A percentile compares a stretch with the other conserved stretches of the same genome.
phyloP scores from a whole-genome alignment of 2,797 vertebrate genomes.

The Hylomyscus alleni region DNA sequence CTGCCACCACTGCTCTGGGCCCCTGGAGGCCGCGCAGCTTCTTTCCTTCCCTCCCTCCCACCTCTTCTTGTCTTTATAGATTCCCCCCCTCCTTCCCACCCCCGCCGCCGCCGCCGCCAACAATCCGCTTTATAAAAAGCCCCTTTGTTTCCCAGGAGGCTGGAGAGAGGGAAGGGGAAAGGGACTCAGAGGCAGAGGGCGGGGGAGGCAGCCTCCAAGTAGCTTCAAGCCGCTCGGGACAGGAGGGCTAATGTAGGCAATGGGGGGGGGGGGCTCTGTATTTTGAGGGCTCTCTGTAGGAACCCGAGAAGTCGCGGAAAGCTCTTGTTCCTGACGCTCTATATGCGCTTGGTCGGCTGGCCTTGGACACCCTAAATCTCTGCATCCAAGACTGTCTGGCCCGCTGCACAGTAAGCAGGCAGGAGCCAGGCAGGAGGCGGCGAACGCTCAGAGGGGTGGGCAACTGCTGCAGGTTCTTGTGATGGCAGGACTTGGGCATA shows the following conservation, averaged over 20 bases:
- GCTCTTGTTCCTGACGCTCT: neutral
- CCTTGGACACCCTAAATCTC: conserved; percentile 7
- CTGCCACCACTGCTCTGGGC: conserved; percentile 33
- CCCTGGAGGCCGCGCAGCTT: conserved; percentile 63
- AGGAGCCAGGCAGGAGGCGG: neutral
- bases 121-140: conserved; percentile 89
- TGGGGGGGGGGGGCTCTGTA: conserved; percentile 46
- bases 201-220: conserved; percentile 78
- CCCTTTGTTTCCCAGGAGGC: conserved; percentile 88
- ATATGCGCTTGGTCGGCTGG: neutral
- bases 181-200: conserved; percentile 79
- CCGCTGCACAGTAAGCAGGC: neutral
- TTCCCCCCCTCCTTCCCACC: neutral
- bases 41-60: conserved; percentile 63
- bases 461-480: neutral
- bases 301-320: neutral
- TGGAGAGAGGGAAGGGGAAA: conserved; percentile 79
- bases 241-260: conserved; percentile 64
- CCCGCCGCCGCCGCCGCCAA: conserved; percentile 73
- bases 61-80: conserved; percentile 83
- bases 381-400: neutral
- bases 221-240: conserved; percentile 78
- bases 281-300: conserved; percentile 17
- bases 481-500: conserved; percentile 38
- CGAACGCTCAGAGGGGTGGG: neutral